Base-by-base conservation (phyloP, 2,113 vertebrate genomes). In the Siniperca knerii region DNA sequence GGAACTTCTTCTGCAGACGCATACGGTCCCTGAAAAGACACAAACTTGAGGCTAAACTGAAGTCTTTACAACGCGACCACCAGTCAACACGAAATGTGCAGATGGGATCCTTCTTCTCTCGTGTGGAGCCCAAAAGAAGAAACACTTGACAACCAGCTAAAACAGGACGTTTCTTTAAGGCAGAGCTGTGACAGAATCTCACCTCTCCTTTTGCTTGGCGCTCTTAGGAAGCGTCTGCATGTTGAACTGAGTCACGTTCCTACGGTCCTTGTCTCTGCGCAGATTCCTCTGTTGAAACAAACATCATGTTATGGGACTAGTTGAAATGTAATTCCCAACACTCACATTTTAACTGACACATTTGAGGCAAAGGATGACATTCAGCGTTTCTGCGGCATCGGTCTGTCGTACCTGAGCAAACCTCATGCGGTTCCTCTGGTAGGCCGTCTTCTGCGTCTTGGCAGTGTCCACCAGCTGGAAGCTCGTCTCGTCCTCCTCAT, bases 191-290 rank as follows among this genome's bases (percentile, higher is more conserved):
- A 25, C 16, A 8, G 6, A 42, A 8, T 4, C 95, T 95, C 89
- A 98, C 98, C 98, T 97, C 94, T 99, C 98, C 82, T 99, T 99
- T 90, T 99, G 98, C 94, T 99, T 99, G 90, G 98, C 98, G 0
- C 98, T 99, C 95, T 99, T 99, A 0, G 98, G 98, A 58, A 99
- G 95, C 0, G 98, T 99, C 94, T 99, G 98, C 95, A 99, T 96
- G 94, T 98, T 99, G 95, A 99, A 99, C 81, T 98, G 98, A 15
- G 98, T 95, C 95, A 99, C 91, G 90, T 98, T 99, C 88, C 98
- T 94, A 1, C 98, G 97, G 79, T 99, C 98, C 89, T 99, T 99
- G 91, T 99, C 98, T 68, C 98, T 93, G n/a, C 98, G 96, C 81
- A 99, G 96, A 83, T 99, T 99, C 85, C 98, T 97, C 98, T 99